Percentiles rank a stretch among this genome's conserved stretches.
Conservation (phyloP, 2,797 vertebrate genomes). For the Siniperca obscura region DNA sequence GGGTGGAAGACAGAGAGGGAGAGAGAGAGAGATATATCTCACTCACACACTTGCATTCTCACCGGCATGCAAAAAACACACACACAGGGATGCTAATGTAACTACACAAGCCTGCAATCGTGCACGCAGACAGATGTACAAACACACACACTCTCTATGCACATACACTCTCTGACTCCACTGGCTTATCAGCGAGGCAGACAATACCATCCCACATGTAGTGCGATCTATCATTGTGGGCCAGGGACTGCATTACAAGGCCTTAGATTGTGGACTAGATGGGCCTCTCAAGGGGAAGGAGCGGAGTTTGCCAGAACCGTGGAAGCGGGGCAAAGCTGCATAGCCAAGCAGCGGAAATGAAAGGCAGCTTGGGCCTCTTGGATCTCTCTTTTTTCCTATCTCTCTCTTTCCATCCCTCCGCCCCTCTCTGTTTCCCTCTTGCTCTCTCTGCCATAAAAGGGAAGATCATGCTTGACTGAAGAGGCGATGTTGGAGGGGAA, state of each 20-base stretch:
- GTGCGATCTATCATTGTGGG: slow-evolving; percentile 81
- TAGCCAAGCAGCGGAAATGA: slow-evolving; percentile 81
- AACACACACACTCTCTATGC: slow-evolving; percentile 18
- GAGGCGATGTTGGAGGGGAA: slow-evolving; percentile 61
- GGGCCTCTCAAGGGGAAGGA: slow-evolving; percentile 76
- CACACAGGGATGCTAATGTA: slow-evolving; percentile 46
- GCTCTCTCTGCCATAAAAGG: slow-evolving; percentile 61
- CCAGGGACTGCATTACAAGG: slow-evolving; percentile 82
- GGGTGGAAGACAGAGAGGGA: slow-evolving; percentile 3
- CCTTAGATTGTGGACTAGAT: slow-evolving; percentile 82
- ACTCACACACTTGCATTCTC: slow-evolving; percentile 5
- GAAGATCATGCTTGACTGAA: slow-evolving; percentile 75
- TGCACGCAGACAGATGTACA: slow-evolving; percentile 22
- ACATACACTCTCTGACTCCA: slow-evolving; percentile 53
- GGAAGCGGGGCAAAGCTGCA: slow-evolving; percentile 76
- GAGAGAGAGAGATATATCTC: not conserved
- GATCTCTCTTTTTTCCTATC: slow-evolving; percentile 42
- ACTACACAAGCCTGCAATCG: slow-evolving; percentile 6
- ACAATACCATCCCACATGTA: slow-evolving; percentile 81
- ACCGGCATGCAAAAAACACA: slow-evolving; percentile 35
- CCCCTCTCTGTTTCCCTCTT: slow-evolving; percentile 30
- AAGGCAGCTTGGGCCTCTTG: slow-evolving; percentile 68
- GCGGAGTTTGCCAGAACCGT: slow-evolving; percentile 70
- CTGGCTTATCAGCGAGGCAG: slow-evolving; percentile 80
- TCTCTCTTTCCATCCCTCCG: slow-evolving; percentile 44